Base-by-base conservation (phyloP, 2,113 vertebrate species). In the Triplophysa rosa region DNA sequence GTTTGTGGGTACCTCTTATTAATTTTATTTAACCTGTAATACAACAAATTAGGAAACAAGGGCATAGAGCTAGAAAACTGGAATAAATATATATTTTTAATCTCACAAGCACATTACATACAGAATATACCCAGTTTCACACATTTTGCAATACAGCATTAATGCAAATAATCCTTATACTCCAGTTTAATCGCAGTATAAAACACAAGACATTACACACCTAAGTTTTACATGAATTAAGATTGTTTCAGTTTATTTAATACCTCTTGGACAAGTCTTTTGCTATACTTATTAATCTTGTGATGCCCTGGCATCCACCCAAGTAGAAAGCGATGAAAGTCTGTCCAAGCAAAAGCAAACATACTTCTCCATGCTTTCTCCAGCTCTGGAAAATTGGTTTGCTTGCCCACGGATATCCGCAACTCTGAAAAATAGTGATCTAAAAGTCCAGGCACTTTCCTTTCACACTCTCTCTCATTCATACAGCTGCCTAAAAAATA, bases 281-380 rank as follows among this genome's bases (percentile, higher is more conserved):
- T 89, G 73, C 89, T 92, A 85, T 92, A 93, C 4, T 81, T 79
- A 86, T 92, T 92, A 70, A 92, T 85, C 79, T 92, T 94, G 88
- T 87, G 85, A 84, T 93, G 92, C 77, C 90, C 91, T 0, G 92
- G 93, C 89, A 88, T 92, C 93, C 93, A 93, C 17, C 93, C 93
- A 13, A 93, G 84, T 4, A 93, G 86, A 13, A 94, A 93, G 16
- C 92, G 91, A 56, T 92, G 88, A 67, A 91, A 93, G 78, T 94
- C 92, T 0, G 92, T 92, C 93, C 93, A 94, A 0, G 92, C 91
- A 0, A 89, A 92, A 0, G 87, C 86, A 80, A 93, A 93, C 90
- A 93, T 89, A 19, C 87, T 88, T 56, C 90, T 85, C 93, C 93
- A 94, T 85, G 93, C 92, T 9, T 42, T 77, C 83, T 93, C 90